Percentiles rank a stretch among this genome's conserved stretches.
phyloP scores from a whole-genome alignment of 2,113 vertebrate genomes.

The Siphamia tubifer region DNA sequence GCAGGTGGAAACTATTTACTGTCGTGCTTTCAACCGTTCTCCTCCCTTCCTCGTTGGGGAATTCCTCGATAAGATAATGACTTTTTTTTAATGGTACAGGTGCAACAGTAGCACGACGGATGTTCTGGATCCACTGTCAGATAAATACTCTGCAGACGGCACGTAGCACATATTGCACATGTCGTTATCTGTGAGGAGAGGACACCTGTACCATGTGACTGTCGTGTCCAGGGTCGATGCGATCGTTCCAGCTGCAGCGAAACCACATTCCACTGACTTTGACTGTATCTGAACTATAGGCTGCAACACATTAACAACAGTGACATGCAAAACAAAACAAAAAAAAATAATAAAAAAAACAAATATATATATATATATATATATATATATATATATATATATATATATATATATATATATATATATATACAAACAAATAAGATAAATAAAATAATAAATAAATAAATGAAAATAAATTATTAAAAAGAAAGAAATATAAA shows the following conservation, averaged over 20 bases:
- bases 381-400: too few relatives aligned
- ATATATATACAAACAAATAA: too few relatives aligned
- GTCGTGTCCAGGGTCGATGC: constrained; percentile 21
- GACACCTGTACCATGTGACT: constrained; percentile 16
- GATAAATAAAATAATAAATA: too few relatives aligned
- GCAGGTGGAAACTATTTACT: constrained; percentile 56
- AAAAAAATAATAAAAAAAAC: too few relatives aligned
- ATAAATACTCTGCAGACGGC: constrained; percentile 28
- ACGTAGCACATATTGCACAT: constrained; percentile 59
- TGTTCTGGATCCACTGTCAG: background rate
- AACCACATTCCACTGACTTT: constrained; percentile 8
- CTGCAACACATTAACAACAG: too few relatives aligned
- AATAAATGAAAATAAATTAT: too few relatives aligned
- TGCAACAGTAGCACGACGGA: constrained; percentile 39
- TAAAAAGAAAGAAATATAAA: too few relatives aligned
- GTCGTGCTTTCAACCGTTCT: constrained; percentile 28
- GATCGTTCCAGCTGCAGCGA: constrained; percentile 9
- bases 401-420: too few relatives aligned
- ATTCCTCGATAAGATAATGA: constrained; percentile 55
- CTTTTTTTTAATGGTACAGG: constrained; percentile 15
- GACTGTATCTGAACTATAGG: background rate
- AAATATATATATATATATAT: too few relatives aligned
- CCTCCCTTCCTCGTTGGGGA: constrained; percentile 14
- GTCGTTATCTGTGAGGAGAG: constrained; percentile 1
- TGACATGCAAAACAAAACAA: too few relatives aligned